phyloP scores from a whole-genome alignment of 1,140 invertebrate species.

The Palaemon carinicauda region DNA sequence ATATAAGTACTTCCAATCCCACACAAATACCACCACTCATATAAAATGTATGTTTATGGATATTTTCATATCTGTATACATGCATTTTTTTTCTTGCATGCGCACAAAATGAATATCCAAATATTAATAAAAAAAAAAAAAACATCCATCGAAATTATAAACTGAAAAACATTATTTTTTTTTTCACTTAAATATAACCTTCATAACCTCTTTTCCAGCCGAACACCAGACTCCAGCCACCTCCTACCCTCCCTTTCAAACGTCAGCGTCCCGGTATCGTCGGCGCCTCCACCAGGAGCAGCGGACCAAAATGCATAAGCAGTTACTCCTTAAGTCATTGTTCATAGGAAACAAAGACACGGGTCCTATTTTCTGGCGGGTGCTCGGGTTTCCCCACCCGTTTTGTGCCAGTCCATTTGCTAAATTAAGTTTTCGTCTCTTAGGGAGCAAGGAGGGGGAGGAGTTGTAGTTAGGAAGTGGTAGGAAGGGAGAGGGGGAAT shows the following conservation, averaged over 20 bases:
- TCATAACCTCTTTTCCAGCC: neutral
- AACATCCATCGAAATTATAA: neutral
- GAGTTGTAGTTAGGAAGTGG: too few species aligned
- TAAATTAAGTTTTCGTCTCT: slow-evolving; percentile 50
- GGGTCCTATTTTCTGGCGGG: neutral
- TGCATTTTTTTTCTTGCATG: too few species aligned
- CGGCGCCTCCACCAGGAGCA: neutral
- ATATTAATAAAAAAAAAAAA: neutral
- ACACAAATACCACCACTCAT: too few species aligned
- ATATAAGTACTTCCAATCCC: too few species aligned
- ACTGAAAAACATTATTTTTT: neutral
- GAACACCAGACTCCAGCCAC: neutral
- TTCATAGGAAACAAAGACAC: slow-evolving; percentile 29
- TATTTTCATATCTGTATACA: too few species aligned
- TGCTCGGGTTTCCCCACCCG: neutral
- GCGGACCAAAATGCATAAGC: neutral
- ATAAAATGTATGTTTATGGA: too few species aligned
- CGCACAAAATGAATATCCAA: neutral
- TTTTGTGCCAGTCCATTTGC: slow-evolving; percentile 39
- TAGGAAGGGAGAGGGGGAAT: neutral
- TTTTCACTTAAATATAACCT: neutral
- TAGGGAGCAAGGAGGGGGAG: neutral
- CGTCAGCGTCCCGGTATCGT: neutral
- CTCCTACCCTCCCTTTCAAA: too few species aligned
- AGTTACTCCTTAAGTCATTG: neutral